Conservation (phyloP, 2,113 vertebrate species). For the Engraulis encrasicolus region DNA sequence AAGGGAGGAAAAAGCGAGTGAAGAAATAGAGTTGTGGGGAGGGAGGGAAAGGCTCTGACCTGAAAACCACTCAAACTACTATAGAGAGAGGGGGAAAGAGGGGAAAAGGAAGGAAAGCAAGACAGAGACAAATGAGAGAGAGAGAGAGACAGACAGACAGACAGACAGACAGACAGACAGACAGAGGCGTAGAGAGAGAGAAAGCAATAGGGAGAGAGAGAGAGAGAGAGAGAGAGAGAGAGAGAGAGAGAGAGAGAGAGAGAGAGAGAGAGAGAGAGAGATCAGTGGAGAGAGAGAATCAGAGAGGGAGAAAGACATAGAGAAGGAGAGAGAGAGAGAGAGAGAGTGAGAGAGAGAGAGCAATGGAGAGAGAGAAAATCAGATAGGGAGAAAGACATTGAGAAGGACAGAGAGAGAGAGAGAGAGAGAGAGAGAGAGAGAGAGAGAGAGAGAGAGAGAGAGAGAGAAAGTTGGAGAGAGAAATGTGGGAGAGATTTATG, state of each 20-base stretch:
- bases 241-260: not conserved
- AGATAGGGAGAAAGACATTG: not conserved
- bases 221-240: not conserved
- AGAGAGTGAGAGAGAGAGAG: not conserved
- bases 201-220: not conserved
- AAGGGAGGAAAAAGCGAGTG: no score
- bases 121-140: not conserved
- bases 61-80: not conserved
- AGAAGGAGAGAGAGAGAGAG: not conserved
- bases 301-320: not conserved
- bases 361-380: not conserved
- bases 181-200: not conserved
- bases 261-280: not conserved
- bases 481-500: no score
- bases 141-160: not conserved
- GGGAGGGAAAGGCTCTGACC: not conserved
- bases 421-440: not conserved
- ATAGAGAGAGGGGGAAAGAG: not conserved
- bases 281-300: not conserved
- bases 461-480: not conserved
- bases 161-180: not conserved
- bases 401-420: not conserved
- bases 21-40: not conserved
- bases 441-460: not conserved
- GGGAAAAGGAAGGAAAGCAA: not conserved